Base-by-base conservation (phyloP, 2,888 invertebrate genomes). In the Andrena camellia region DNA sequence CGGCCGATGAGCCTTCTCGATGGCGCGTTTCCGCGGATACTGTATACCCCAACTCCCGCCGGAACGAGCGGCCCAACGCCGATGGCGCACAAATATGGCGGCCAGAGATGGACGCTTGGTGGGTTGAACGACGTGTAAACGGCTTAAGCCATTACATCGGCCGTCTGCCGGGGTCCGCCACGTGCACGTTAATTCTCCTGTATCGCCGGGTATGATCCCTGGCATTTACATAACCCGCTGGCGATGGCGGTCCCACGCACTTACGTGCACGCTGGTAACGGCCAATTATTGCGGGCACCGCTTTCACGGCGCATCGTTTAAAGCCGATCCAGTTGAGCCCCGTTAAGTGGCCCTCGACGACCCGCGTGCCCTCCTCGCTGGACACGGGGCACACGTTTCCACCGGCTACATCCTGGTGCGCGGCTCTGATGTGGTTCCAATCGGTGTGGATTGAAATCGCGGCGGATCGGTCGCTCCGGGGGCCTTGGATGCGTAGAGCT, bases 151-250 rank as follows among this genome's bases (percentile, higher is more conserved):
- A 86, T 89, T 89, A 86, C 84, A 85, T 68, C 78, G 87, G 71
- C 78, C 74, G 80, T 75, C 73, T 81, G 72, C 83, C 71, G 23
- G 57, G 79, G 76, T 80, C 86, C 88, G 86, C 90, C 42, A 42
- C 42, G 42, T 42, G 90, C 89, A 89, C 89, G 87, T 91, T 91
- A 89, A 91, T 90, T 90, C 86, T 82, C 81, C 81, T 89, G 85
- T 91, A 90, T 89, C 81, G 83, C 83, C 83, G 85, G 83, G 87
- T 90, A 90, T 88, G 89, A 91, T 89, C 88, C 88, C 78, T 26
- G 68, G 84, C 88, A 90, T 92, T 89, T 92, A 87, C 91, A 90
- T 90, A 91, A 91, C 83, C 81, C 80, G 69, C 78, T 23, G 7
- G 33, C 62, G 73, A 42, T 42, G 57, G 23, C 57, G 20, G 57